Evolutionary conservation across 92 coral and sea anemone species (phyloP), one percentile per base, ranked within the genome.

Genomic region (Parazoanthus darwini): DNA sequence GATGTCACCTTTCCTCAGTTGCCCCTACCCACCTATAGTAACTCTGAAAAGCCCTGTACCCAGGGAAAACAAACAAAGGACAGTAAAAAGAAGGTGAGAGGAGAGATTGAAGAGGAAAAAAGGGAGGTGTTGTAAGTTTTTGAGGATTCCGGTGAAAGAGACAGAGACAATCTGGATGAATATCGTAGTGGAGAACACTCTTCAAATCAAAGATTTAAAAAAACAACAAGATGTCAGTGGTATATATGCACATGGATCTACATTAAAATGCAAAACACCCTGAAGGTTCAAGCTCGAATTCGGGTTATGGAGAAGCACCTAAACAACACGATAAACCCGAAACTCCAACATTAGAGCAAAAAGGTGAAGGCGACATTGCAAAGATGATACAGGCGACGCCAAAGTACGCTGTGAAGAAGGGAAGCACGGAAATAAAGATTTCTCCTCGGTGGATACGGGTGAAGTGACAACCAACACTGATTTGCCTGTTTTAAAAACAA

Each of bases 1-100:
- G 94, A 95, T 77, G 94, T 92, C 9, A 85, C 93, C 13, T 91
- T 92, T 67, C 92, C 93, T 43, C 78, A 72, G 26, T 46, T 65
- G 26, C 39, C 87, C 18, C 66, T 44, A 43, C 46, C 87, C 66
- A 18, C 87, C 68, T 26, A 35, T 10, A 71, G 25, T 84, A 84
- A 9, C 42, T 5, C 51, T 74, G 78, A 71, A 46, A 67, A 33
- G 20, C 78, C 87, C 3, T 70, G 74, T 46, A 54, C 20, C 38
- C 58, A 46, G 51, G 44, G 78, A n/a, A 15, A 22, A 58, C 35
- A 79, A 8, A 14, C 15, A 26, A 43, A 2, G 8, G 87, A 43
- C 15, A 56, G 26, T 33, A n/a, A 38, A 25, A 26, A 71, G 6
- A 67, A 6, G 36, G 18, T 71, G 26, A 42, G 38, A 70, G 78